Base-by-base conservation (phyloP, 2,113 vertebrate genomes). In the Pampusana beccarii region DNA sequence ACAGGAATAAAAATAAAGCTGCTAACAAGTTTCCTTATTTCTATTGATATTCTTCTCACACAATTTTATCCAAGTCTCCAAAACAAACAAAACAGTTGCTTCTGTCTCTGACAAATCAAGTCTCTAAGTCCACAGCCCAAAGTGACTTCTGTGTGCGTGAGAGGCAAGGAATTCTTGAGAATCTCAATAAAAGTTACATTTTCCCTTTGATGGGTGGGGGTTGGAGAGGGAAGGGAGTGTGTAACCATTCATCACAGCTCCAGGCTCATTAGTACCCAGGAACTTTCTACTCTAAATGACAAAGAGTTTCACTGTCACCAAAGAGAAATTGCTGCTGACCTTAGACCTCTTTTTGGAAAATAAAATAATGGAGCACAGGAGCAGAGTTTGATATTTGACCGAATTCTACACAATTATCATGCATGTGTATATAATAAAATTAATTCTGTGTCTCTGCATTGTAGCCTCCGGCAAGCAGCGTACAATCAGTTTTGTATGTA, bases 401-500 rank as follows among this genome's bases (percentile, higher is more conserved):
- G 94, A 98, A 99, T 99, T 98, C 97, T 99, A 98, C 98, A 99
- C 98, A 99, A 99, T 99, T 99, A 99, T 99, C 99, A 99, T 98
- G 99, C 99, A 98, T 99, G 99, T 99, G 99, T 99, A 98, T 99
- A 99, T 99, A 99, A 99, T 99, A 99, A 99, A 99, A 99, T 99
- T 99, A 99, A 99, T 99, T 99, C 99, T 99, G 98, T 98, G 98
- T 99, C 99, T 99, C 98, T 98, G 98, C 98, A 97, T 98, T 93
- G 90, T 98, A 98, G 99, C 99, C 99, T 40, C 95, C 48, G 98
- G 99, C 99, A 96, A 98, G 98, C 98, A 96, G 98, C 98, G 95
- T 98, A 99, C 99, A 99, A 99, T 99, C 99, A 99, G 99, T 99
- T 99, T 99, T 99, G 99, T 99, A 99, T 99, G 99, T 99, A 99